A percentile compares a stretch with the other conserved stretches of the same genome.
Conservation (phyloP, 2,888 invertebrate genomes). For the Eledone cirrhosa region DNA sequence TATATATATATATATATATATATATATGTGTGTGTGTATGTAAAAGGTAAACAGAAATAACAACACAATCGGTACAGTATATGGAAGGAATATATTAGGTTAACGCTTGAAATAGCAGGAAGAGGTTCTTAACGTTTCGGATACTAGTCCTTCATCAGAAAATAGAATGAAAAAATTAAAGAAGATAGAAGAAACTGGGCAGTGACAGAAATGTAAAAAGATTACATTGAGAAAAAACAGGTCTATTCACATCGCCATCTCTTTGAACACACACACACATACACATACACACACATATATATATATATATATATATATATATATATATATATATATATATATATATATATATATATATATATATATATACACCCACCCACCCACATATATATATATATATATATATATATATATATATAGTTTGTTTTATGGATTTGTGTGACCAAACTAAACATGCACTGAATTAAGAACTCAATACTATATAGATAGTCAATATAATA, state of each 20-base stretch:
- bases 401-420: too few relatives aligned
- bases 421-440: not conserved
- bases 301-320: not conserved
- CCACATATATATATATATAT: not conserved
- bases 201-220: not conserved
- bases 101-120: too few relatives aligned
- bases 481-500: too few relatives aligned
- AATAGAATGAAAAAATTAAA: not conserved
- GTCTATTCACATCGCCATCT: too few relatives aligned
- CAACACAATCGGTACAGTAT: too few relatives aligned
- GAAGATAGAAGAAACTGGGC: not conserved
- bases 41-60: too few relatives aligned
- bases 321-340: not conserved
- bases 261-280: not conserved
- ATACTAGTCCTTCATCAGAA: too few relatives aligned
- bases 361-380: not conserved
- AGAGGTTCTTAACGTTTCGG: too few relatives aligned
- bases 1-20: not conserved
- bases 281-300: not conserved
- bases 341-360: conserved; percentile 6
- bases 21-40: not conserved
- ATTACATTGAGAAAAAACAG: not conserved
- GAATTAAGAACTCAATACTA: too few relatives aligned
- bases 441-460: too few relatives aligned
- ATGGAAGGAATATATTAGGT: too few relatives aligned